phyloP scores from a whole-genome alignment of 2,888 invertebrate genomes.

The Spodoptera picta region DNA sequence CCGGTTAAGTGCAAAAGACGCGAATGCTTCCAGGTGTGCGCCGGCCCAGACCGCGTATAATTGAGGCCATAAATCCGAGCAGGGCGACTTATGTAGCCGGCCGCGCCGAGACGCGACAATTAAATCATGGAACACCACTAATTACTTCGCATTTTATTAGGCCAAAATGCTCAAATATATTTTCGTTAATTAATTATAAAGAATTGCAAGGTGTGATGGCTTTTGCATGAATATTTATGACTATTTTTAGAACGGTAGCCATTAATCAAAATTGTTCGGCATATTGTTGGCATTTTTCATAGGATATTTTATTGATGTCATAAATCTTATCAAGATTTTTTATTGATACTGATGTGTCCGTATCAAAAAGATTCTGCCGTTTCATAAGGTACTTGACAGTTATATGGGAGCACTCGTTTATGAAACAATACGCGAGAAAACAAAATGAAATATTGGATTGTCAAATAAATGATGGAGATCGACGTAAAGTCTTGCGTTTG shows the following conservation, averaged over 20 bases:
- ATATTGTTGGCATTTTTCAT: constrained; percentile 14
- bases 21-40: constrained; percentile 58
- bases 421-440: constrained; percentile 25
- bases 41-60: constrained; percentile 78
- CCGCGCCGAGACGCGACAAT: constrained; percentile 79
- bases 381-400: background rate
- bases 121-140: constrained; percentile 82
- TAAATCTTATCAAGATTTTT: constrained; percentile 5
- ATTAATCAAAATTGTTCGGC: constrained; percentile 1
- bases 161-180: constrained; percentile 41
- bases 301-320: background rate
- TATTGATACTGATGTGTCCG: background rate
- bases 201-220: constrained; percentile 14
- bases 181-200: constrained; percentile 31
- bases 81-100: constrained; percentile 75
- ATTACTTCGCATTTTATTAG: constrained; percentile 67
- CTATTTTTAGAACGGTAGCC: constrained; percentile 8
- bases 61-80: constrained; percentile 83
- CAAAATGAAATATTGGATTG: constrained; percentile 59
- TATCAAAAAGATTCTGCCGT: background rate
- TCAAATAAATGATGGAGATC: constrained; percentile 66
- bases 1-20: constrained; percentile 71
- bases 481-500: constrained; percentile 72
- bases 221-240: constrained; percentile 26
- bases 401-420: background rate